Conservation (phyloP, 2,113 vertebrate genomes). For the Petaurus breviceps region DNA sequence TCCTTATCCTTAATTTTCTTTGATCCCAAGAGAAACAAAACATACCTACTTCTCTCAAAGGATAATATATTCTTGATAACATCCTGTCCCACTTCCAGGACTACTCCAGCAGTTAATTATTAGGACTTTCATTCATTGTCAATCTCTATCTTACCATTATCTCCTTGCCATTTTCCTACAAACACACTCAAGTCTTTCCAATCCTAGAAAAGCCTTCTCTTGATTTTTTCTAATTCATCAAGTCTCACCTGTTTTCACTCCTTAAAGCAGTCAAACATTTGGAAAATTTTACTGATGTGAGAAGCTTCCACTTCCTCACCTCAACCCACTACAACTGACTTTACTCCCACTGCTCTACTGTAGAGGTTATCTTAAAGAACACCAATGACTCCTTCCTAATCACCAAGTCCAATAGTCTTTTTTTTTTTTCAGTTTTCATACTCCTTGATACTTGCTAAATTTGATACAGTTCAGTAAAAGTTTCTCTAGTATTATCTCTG, state of each 20-base stretch:
- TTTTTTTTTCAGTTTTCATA: not conserved
- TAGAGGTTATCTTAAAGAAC: not conserved
- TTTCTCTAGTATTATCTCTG: not conserved
- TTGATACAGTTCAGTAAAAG: not conserved
- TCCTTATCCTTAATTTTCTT: not conserved
- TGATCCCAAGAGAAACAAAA: not conserved
- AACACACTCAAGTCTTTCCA: not conserved
- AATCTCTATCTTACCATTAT: not conserved
- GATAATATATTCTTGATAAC: not conserved
- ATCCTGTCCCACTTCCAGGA: not conserved
- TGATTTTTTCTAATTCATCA: not conserved
- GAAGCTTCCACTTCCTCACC: not conserved
- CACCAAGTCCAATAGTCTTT: not conserved
- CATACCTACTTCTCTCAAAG: not conserved
- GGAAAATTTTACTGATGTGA: not conserved
- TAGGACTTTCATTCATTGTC: not conserved
- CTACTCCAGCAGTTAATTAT: not conserved
- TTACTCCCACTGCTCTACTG: not conserved
- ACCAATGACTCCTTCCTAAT: not conserved
- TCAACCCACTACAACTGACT: no score
- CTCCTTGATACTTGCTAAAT: not conserved
- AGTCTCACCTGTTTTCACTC: not conserved
- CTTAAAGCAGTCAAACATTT: not conserved
- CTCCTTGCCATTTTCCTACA: not conserved
- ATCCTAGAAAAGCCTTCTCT: not conserved